Evolutionary conservation across 23 tunicate genomes (phyloP).

Genomic region (Botrylloides violaceus): DNA sequence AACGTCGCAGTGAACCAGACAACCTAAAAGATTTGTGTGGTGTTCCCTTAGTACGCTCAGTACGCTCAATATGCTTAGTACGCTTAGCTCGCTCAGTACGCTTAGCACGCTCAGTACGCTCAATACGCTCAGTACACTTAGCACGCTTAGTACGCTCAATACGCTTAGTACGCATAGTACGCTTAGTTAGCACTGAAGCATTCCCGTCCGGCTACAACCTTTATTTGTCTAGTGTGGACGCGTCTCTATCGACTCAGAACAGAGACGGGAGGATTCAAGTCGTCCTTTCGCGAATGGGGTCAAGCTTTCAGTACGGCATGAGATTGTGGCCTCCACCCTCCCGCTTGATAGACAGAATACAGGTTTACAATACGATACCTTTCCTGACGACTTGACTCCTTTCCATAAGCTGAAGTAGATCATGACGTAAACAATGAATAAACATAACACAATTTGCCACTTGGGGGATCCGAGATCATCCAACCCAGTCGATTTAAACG

Average conservation of each 20-base stretch:
- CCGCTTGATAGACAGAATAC: too few species aligned
- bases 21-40: slow-evolving; percentile 57
- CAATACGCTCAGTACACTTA: too few species aligned
- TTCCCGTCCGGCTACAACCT: too few species aligned
- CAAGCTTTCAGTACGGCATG: too few species aligned
- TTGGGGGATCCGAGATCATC: slow-evolving; percentile 74
- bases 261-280: neutral
- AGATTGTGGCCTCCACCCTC: neutral
- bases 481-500: slow-evolving; percentile 64
- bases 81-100: too few species aligned
- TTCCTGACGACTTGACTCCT: slow-evolving; percentile 90
- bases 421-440: slow-evolving; percentile 63
- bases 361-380: slow-evolving; percentile 24
- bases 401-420: slow-evolving; percentile 87
- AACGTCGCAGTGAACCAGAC: slow-evolving; percentile 95
- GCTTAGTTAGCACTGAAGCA: too few species aligned
- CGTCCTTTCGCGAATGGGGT: too few species aligned
- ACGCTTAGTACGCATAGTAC: too few species aligned
- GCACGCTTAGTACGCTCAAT: too few species aligned
- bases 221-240: neutral
- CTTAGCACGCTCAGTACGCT: too few species aligned
- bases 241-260: neutral
- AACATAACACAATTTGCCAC: slow-evolving; percentile 69
- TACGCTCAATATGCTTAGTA: too few species aligned
- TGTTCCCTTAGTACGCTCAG: too few species aligned